Evolutionary conservation across 2,888 invertebrate species (phyloP), one percentile per base, ranked within the genome.

Genomic region (Uropetala carovei): DNA sequence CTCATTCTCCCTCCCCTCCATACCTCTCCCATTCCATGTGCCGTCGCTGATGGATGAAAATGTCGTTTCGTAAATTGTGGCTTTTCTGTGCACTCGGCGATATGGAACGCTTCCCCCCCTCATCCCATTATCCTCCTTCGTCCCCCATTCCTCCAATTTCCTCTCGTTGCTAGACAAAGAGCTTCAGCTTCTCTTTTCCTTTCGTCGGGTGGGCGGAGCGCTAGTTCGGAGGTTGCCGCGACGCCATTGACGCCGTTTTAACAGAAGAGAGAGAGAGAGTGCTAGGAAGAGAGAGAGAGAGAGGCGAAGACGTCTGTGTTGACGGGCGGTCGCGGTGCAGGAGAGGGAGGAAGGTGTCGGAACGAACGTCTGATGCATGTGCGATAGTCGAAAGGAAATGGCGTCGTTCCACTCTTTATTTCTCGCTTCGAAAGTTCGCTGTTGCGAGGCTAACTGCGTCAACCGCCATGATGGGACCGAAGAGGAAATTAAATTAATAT

Each of bases 401-500:
- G 22, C 11, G 81, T 18, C n/a, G n/a, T 18, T 2, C 2, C 7
- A 81, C 56, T 43, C 83, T 83, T 83, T 56, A 56, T 83, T 83
- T 56, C 43, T 43, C 43, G 14, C 75, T 13, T 22, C 9, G 0
- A 27, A n/a, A 68, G 68, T n/a, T 68, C 18, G 16, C 16, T n/a
- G 64, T 64, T 75, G 22, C 22, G 43, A 43, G 43, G n/a, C n/a
- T n/a, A n/a, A 43, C 43, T 43, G 3, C 43, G 43, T n/a, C n/a
- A 43, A 43, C 43, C 43, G 7, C 22, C 8, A 75, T 2, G 7
- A 8, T 5, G 75, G 75, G 16, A 0, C 22, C 75, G 16, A 22
- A 75, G 13, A 75, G 75, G 75, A 75, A 75, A 75, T 22, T 75
- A 27, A 75, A 75, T 75, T 75, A 75, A 75, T 75, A 75, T 75